Evolutionary conservation across 2,797 vertebrate species (phyloP).

Genomic region (Intellagama lesueurii): DNA sequence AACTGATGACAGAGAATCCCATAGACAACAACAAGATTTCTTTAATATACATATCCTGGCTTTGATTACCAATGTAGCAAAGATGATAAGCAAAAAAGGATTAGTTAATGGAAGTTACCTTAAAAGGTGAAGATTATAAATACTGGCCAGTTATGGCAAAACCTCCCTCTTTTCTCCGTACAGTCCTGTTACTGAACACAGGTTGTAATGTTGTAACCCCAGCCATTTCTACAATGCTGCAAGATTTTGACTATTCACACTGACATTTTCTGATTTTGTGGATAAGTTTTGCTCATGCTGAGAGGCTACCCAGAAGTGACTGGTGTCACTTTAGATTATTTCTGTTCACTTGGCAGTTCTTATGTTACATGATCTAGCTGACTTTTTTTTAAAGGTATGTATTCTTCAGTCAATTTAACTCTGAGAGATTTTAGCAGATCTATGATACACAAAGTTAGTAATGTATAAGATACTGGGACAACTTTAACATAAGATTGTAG

Average conservation of each 20-base stretch:
- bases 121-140: neutral
- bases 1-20: neutral
- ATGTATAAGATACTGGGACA: neutral
- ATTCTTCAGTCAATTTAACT: neutral
- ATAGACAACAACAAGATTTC: neutral
- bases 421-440: neutral
- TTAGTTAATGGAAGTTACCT: neutral
- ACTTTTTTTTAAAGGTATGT: neutral
- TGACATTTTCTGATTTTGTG: neutral
- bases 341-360: neutral
- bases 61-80: neutral
- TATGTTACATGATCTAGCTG: neutral
- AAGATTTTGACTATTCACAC: neutral
- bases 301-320: neutral
- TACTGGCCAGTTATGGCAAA: neutral
- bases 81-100: neutral
- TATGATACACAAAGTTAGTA: neutral
- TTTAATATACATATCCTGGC: neutral
- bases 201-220: neutral
- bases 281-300: neutral
- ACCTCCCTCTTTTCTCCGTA: neutral
- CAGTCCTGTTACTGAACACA: neutral
- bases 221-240: neutral
- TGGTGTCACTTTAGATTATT: neutral
- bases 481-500: neutral